phyloP scores from a whole-genome alignment of 2,113 vertebrate species.

The Mesoclemmys tuberculata region DNA sequence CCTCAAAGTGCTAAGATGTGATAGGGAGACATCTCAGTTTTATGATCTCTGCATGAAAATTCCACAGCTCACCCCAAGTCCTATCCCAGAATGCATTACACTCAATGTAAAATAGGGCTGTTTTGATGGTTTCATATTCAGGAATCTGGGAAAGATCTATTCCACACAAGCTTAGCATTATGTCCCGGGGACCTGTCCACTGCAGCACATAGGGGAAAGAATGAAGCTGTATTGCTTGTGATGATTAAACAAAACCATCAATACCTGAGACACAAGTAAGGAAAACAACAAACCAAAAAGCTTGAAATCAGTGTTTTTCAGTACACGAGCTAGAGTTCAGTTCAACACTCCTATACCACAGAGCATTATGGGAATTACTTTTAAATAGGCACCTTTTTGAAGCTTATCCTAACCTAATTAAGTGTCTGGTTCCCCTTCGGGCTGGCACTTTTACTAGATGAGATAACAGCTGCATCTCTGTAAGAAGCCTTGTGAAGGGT shows the following conservation, averaged over 20 bases:
- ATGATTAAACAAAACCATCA: constrained; percentile 3
- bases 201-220: background rate
- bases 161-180: background rate
- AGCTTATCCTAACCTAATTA: constrained; percentile 63
- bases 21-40: background rate
- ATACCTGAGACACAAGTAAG: background rate
- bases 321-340: background rate
- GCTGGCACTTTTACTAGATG: constrained; percentile 58
- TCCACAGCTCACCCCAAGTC: background rate
- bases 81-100: background rate
- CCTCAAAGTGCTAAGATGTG: background rate
- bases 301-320: constrained; percentile 21
- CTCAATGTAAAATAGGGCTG: background rate
- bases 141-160: background rate
- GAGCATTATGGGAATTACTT: constrained; percentile 21
- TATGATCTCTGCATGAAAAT: constrained; percentile 40
- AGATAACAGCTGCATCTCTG: constrained; percentile 67
- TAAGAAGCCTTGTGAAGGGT: constrained; percentile 65
- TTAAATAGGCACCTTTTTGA: constrained; percentile 53
- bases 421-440: constrained; percentile 52
- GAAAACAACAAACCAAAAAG: background rate
- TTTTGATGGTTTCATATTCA: background rate
- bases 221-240: background rate
- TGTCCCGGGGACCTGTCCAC: background rate
- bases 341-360: constrained; percentile 40